Evolutionary conservation across 1,140 invertebrate species (phyloP), one percentile per base, ranked within the genome.

Genomic region (Trichonephila clavipes): DNA sequence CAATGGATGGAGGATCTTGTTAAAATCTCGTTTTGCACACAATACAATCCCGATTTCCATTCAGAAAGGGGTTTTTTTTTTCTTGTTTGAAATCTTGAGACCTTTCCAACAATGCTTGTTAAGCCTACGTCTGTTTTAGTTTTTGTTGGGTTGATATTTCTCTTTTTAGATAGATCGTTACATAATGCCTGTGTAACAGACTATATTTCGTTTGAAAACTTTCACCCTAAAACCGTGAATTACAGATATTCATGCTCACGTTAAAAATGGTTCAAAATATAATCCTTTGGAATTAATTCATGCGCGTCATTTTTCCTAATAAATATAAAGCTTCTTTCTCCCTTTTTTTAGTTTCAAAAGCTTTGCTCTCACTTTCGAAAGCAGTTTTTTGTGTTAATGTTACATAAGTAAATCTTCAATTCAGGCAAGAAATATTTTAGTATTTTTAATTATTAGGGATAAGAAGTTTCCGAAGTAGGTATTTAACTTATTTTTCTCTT

Each of bases 1-100:
- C 16, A 61, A 59, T 24, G 14, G 82, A 59, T 18, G 59, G 62
- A 64, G 21, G 86, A 62, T 88, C 86, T 88, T 88, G 86, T 88
- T 88, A 88, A 88, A 88, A 88, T 64, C 62, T 88, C 86, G 86
- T 88, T 88, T 64, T 58, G 86, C 59, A 88, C 44, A 85, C 28
- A 85, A 85, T 85, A 24, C 82, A 59, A 40, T 34, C 40, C 18
- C 51, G 81, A 58, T 85, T 85, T 85, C 82, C n/a, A 85, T 85
- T 58, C 44, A 24, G 10, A 51, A 12, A 51, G 44, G 44, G 10
- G 82, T 24, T 61, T n/a, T 85, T 58, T 58, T 85, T 58, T 24
- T 8, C 28, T 40, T 77, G 34, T 24, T 72, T 72, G 14, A n/a
- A 28, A 28, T 28, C 69, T 77, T 77, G 69, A 72, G 12, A 24